Evolutionary conservation across 2,113 vertebrate genomes (phyloP), one percentile per base, ranked within the genome.

Genomic region (Excalfactoria chinensis): DNA sequence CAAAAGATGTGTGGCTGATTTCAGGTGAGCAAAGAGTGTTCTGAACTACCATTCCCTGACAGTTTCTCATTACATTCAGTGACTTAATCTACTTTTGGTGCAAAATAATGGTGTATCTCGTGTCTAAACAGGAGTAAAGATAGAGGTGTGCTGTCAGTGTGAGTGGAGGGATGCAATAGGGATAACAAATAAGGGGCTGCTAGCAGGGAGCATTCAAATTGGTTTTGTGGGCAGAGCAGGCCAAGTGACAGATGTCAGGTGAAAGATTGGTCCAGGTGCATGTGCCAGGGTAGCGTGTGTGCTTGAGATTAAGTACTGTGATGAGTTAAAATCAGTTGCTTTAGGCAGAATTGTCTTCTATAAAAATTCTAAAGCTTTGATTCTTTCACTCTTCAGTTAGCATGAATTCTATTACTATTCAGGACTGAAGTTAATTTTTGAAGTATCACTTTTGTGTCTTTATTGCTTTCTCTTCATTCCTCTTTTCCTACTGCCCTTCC

Each of bases 271-370:
- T 81, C 23, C 23, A 48, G 28, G 5, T 43, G 25, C 11, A 9
- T 0, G 1, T 86, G 53, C 40, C 35, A 2, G 51, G 19, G 25
- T 15, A 18, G 5, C 5, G 3, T 28, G 4, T 22, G 23, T 43
- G 56, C 60, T 40, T 60, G 60, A 78, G 68, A 64, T 59, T 55
- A 48, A 41, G 37, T 68, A 11, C 14, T 32, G 13, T 22, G 18
- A 56, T 83, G 23, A 26, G 35, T 25, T 88, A 44, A 85, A 82
- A 73, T 71, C 17, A 25, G 6, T 18, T 69, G n/a, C 11, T 56
- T 85, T 35, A 89, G 7, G 26, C 60, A 37, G 41, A 48, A 34
- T 13, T 1, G 1, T 13, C 19, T 85, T 67, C 66, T 68, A 7
- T 32, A 53, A 26, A 77, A 91, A 71, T 51, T 35, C 18, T 76